These are phyloP conservation scores for Sphinx pinastri DNA, from an alignment of 2,888 invertebrate species.

Conservation along the genomic window DNA sequence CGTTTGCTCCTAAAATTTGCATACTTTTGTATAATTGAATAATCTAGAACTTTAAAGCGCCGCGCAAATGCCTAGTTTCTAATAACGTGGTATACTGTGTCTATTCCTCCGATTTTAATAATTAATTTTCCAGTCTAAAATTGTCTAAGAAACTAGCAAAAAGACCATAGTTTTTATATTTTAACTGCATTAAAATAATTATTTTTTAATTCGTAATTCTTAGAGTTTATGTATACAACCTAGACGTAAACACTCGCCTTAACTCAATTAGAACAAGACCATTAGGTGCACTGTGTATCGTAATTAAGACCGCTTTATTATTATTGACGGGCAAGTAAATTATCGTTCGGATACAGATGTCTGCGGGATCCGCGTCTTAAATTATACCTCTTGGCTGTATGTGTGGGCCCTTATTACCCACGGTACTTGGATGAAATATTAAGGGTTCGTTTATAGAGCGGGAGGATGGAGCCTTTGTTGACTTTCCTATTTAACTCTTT, in stretches of 20 bases:
- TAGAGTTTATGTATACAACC: background rate
- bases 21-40: no score
- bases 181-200: background rate
- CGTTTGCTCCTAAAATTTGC: no score
- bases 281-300: conserved; percentile 37
- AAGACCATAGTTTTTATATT: background rate
- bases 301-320: conserved; percentile 49
- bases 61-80: no score
- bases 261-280: conserved; percentile 30
- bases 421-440: conserved; percentile 1
- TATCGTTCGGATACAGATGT: conserved; percentile 49
- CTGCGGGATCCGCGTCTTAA: conserved; percentile 42
- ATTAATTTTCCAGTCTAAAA: no score
- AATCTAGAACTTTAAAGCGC: no score
- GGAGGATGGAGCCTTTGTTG: no score
- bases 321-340: conserved; percentile 45
- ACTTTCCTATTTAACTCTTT: no score
- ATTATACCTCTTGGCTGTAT: conserved; percentile 39
- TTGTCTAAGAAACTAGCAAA: no score
- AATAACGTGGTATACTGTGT: no score
- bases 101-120: no score
- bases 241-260: conserved; percentile 1
- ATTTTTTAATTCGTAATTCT: background rate
- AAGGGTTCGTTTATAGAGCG: no score
- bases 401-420: conserved; percentile 15